Evolutionary conservation across 2,113 vertebrate species (phyloP), one percentile per base, ranked within the genome.

Genomic region (Brachyistius frenatus): DNA sequence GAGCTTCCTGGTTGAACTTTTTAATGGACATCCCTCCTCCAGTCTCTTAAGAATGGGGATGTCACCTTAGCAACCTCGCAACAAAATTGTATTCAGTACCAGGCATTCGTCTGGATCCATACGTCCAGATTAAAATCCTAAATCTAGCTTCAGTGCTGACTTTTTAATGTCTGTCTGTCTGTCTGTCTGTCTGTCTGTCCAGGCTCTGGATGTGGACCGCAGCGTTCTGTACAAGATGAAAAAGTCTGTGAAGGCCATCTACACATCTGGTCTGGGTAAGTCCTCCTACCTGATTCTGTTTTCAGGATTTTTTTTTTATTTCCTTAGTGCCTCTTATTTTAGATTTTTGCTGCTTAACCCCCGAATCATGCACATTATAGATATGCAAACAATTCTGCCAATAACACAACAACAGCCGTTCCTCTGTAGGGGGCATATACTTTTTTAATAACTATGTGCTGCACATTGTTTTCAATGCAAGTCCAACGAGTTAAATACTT

Each of bases 211-310:
- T 77, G 97, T 99, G 86, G 98, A 99, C 91, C 96, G 98, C 84
- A 98, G 96, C 64, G 97, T 99, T 82, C 96, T 99, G 66, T 97
- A 99, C 93, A 99, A 99, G 92, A 99, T 99, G 98, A 99, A 99
- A 94, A 99, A 99, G 89, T 99, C 98, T 1, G 98, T 99, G 71
- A 99, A 99, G 94, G 96, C 98, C 62, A 99, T 99, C 91, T 98
- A 99, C 86, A 81, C 96, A 50, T 99, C 98, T 70, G 98, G 98
- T 82, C 92, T 99, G 76, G 97, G 98, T 99, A 92, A 97, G 97
- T 96, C 50, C n/a, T 52, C 37, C 64, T 4, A 4, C 61, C 55
- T 53, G 37, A 33, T 5, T 41, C 77, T 11, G 0, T 5, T 14
- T 23, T 23, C 23, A 23, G 23, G 23, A 23, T 23, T 1, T 23